Evolutionary conservation across 2,888 invertebrate species (phyloP), one percentile per base, ranked within the genome.

Genomic region (Caenorhabditis sp.): DNA sequence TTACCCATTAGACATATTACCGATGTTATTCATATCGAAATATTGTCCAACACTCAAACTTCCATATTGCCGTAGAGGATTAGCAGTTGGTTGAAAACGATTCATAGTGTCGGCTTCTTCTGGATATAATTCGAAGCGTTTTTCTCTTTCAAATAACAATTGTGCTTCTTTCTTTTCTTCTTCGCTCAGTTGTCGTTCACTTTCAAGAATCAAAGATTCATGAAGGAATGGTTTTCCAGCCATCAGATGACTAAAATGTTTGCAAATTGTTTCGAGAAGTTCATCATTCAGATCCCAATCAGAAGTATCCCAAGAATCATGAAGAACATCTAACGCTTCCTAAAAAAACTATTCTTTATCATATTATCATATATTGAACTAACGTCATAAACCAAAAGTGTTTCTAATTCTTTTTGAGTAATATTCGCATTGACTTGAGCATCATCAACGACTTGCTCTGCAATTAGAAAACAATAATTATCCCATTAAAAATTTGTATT

Each of bases 371-470:
- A 20, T 23, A 1, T 27, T 17, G 1, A 31, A 21, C 31, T 83
- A 25, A 90, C 90, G 76, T 90, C 88, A 71, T 88, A 88, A 38
- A 87, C 82, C 26, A 92, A 83, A 5, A 91, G 90, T 71, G 92
- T 92, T 88, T 93, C 92, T 90, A 90, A 88, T 74, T 91, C 90
- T 63, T 88, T 88, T 62, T 87, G 86, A 0, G 89, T 89, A 61
- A 91, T 88, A 67, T 89, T 88, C 57, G 95, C 95, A 88, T 97
- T 95, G 0, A 97, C 96, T 89, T 97, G 95, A 87, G 96, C 93
- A 88, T 99, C 97, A 89, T 99, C 97, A 0, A 99, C 96, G 4
- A 99, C 96, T 20, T 97, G 91, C 89, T 97, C 96, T 87, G 84
- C n/a, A n/a, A n/a, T n/a, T n/a, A n/a, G n/a, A 56, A 80, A 80